phyloP scores from a whole-genome alignment of 2,888 invertebrate genomes.

The Horisme vitalbata region DNA sequence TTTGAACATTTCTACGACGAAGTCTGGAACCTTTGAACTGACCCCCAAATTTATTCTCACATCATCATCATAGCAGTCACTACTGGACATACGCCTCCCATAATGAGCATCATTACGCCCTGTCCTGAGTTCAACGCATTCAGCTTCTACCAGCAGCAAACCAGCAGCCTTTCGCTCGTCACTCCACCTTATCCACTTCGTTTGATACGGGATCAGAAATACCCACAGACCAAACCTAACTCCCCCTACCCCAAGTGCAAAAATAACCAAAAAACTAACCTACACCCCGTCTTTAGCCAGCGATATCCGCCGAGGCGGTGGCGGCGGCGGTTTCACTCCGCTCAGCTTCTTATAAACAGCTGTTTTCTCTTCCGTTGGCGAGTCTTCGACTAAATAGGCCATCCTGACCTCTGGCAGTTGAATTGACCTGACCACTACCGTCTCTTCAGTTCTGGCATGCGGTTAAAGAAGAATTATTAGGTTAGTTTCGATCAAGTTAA shows the following conservation, averaged over 20 bases:
- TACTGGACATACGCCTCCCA: no score
- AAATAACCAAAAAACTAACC: constrained; percentile 55
- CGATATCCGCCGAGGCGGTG: constrained; percentile 67
- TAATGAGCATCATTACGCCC: no score
- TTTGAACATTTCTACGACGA: no score
- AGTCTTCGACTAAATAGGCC: constrained; percentile 55
- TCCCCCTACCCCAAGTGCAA: constrained; percentile 27
- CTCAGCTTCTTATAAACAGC: constrained; percentile 39
- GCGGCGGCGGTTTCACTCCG: constrained; percentile 56
- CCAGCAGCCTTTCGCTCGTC: no score
- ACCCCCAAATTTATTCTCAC: no score
- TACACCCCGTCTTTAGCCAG: constrained; percentile 61
- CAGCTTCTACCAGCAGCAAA: no score
- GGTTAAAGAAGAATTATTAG: constrained; percentile 30
- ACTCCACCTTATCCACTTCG: no score
- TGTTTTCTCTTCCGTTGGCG: constrained; percentile 21
- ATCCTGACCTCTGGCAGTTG: constrained; percentile 67
- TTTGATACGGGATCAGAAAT: no score
- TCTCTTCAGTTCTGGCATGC: constrained; percentile 59
- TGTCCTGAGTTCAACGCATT: no score
- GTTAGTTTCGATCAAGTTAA: constrained; percentile 9
- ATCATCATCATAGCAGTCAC: no score
- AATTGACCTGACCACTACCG: constrained; percentile 62
- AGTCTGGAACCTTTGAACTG: no score
- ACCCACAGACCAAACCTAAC: constrained; percentile 15